A percentile compares a stretch with the other conserved stretches of the same genome.
phyloP scores from a whole-genome alignment of 2,797 vertebrate genomes.

The Siniperca scherzeri region DNA sequence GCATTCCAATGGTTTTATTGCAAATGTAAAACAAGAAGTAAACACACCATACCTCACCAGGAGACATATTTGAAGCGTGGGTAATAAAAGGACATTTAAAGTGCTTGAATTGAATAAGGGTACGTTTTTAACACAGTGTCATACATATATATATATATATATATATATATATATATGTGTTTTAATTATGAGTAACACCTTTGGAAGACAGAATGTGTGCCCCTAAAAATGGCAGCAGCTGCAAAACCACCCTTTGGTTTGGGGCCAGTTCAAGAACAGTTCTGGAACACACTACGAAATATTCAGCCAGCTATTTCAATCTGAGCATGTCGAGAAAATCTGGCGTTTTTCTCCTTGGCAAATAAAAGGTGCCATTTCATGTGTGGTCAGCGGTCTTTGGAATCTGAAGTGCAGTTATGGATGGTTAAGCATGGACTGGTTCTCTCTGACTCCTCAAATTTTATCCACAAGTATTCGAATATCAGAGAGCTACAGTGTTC shows the following conservation, averaged over 20 bases:
- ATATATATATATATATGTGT: too few relatives aligned
- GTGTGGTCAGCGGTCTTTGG: constrained; percentile 48
- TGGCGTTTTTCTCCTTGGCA: constrained; percentile 35
- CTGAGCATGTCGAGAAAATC: constrained; percentile 29
- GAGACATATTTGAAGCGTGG: neutral
- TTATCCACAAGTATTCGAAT: constrained; percentile 9
- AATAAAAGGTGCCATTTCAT: constrained; percentile 58
- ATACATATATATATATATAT: too few relatives aligned
- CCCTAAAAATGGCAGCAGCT: constrained; percentile 37
- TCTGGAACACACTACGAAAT: constrained; percentile 38
- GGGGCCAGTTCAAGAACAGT: constrained; percentile 26
- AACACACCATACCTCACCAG: neutral
- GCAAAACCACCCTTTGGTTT: constrained; percentile 23
- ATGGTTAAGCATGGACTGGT: constrained; percentile 20
- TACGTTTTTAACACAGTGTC: too few relatives aligned
- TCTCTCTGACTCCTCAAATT: constrained; percentile 20
- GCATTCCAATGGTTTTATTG: neutral
- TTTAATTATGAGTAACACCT: constrained; percentile 25
- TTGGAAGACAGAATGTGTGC: neutral
- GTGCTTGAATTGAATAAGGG: too few relatives aligned
- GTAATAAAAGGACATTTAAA: neutral
- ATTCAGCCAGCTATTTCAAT: constrained; percentile 53
- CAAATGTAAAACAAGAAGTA: neutral
- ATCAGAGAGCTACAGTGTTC: neutral
- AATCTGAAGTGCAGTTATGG: constrained; percentile 35